These are phyloP conservation scores for Pampusana beccarii DNA, from an alignment of 2,113 vertebrate species.

Conservation along the genomic window DNA sequence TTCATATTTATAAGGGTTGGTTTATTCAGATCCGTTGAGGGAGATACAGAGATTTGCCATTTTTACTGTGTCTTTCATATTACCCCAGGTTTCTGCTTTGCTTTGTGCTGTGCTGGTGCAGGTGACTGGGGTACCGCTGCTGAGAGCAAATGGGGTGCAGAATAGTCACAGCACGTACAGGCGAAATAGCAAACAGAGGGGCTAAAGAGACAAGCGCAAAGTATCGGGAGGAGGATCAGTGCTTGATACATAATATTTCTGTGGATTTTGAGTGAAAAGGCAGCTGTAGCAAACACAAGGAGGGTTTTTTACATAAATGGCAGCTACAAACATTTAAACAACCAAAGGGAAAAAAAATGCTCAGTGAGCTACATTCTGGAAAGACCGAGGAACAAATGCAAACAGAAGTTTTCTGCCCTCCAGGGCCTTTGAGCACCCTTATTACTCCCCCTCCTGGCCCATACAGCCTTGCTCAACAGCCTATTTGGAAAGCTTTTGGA, in stretches of 20 bases:
- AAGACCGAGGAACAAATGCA: background rate
- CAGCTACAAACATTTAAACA: background rate
- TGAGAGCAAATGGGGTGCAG: background rate
- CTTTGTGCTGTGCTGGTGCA: background rate
- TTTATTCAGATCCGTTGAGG: background rate
- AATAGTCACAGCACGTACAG: background rate
- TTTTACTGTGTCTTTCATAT: background rate
- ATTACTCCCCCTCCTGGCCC: background rate
- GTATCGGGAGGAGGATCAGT: background rate
- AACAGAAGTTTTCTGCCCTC: background rate
- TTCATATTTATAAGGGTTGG: slow-evolving; percentile 42
- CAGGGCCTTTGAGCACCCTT: background rate
- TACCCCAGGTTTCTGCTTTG: background rate
- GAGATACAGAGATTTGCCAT: background rate
- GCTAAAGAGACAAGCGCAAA: background rate
- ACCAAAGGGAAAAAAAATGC: background rate
- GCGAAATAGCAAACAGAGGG: background rate
- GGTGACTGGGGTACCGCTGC: background rate
- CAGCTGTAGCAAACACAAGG: background rate
- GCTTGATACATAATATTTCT: background rate
- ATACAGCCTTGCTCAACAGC: background rate
- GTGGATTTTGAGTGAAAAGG: background rate
- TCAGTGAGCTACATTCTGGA: background rate
- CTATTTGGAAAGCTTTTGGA: background rate
- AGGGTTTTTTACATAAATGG: background rate